A percentile compares a stretch with the other conserved stretches of the same genome.
These are phyloP conservation scores for Elgaria multicarinata DNA, from an alignment of 2,113 vertebrate genomes.

Conservation along the genomic window DNA sequence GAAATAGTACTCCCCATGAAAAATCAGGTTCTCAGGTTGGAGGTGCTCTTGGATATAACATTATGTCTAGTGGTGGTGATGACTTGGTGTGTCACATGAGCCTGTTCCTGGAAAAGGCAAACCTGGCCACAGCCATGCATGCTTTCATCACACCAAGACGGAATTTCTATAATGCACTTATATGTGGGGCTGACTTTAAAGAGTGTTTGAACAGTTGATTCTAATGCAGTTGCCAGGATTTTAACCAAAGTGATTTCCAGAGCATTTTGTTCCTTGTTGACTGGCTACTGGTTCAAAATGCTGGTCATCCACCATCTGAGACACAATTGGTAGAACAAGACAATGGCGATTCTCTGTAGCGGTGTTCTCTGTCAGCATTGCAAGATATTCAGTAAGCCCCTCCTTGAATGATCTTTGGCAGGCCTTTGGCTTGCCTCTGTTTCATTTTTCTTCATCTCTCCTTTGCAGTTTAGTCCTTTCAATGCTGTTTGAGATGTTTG, in stretches of 20 bases:
- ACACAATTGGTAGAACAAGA: not conserved
- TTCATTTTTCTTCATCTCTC: not conserved
- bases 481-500: not conserved
- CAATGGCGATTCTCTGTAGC: not conserved
- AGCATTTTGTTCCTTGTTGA: too few species aligned
- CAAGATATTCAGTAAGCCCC: too few species aligned
- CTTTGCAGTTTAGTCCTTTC: not conserved
- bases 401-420: too few species aligned
- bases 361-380: too few species aligned
- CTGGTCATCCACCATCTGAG: not conserved
- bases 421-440: not conserved
- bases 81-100: not conserved
- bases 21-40: not conserved
- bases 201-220: not conserved
- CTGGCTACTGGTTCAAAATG: too few species aligned
- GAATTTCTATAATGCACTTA: not conserved
- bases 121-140: not conserved
- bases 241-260: too few species aligned
- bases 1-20: not conserved
- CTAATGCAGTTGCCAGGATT: not conserved
- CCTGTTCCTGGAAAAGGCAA: not conserved
- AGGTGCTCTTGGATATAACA: not conserved
- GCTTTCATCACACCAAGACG: not conserved
- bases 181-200: not conserved
- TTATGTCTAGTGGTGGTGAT: not conserved